These are phyloP conservation scores for Drosophila affinis DNA, from an alignment of 2,888 invertebrate species.

Conservation along the genomic window DNA sequence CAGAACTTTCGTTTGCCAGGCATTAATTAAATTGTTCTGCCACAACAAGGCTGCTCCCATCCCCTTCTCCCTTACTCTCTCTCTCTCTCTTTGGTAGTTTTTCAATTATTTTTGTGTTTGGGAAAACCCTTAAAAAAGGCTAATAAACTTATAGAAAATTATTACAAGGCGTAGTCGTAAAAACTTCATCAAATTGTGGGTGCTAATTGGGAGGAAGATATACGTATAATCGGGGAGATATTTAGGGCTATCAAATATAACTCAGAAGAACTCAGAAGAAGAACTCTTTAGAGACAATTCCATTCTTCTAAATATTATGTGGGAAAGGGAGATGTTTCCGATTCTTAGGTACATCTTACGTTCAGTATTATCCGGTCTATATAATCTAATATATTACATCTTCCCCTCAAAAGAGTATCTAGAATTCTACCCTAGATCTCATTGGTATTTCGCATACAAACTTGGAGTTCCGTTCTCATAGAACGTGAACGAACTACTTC, in stretches of 20 bases:
- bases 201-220: conserved; percentile 25
- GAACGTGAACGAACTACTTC: conserved; percentile 38
- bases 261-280: neutral
- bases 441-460: too few species aligned
- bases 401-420: neutral
- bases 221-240: neutral
- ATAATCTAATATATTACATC: too few species aligned
- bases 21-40: conserved; percentile 77
- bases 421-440: neutral
- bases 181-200: conserved; percentile 16
- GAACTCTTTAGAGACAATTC: neutral
- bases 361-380: too few species aligned
- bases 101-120: conserved; percentile 54
- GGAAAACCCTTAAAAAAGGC: conserved; percentile 51
- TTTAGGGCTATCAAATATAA: neutral
- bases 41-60: conserved; percentile 37
- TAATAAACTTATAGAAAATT: conserved; percentile 64
- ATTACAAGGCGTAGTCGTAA: conserved; percentile 30
- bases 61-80: neutral
- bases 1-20: conserved; percentile 37
- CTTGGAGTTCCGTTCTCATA: neutral
- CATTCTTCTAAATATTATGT: too few species aligned
- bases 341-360: too few species aligned
- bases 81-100: conserved; percentile 27
- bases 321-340: rapidly evolving